A percentile compares a stretch with the other conserved stretches of the same genome.
Evolutionary conservation across 2,113 vertebrate species (phyloP).

Genomic region (Delphinus delphis): DNA sequence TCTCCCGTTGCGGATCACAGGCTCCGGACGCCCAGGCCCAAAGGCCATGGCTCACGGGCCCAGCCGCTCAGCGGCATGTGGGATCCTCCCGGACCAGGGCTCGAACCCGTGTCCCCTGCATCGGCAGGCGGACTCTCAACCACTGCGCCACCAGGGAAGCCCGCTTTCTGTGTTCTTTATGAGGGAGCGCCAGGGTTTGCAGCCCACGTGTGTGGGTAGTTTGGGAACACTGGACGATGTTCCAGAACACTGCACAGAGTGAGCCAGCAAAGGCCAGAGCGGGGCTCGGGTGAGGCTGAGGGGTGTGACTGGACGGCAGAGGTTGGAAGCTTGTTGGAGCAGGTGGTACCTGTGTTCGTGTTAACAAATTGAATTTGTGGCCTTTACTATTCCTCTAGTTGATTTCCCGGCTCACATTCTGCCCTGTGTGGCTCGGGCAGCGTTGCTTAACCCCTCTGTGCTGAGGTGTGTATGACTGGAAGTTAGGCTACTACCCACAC

Average conservation of each 20-base stretch:
- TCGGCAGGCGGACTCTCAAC: too few species aligned
- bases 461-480: neutral
- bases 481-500: neutral
- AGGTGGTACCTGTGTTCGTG: neutral
- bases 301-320: accelerated
- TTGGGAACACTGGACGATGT: accelerated
- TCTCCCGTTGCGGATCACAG: too few species aligned
- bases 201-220: accelerated
- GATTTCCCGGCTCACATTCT: neutral
- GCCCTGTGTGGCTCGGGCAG: neutral
- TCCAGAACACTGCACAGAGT: accelerated
- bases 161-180: neutral
- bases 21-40: too few species aligned
- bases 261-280: neutral
- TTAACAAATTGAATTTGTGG: accelerated
- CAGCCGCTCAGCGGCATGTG: too few species aligned
- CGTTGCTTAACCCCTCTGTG: neutral
- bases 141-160: too few species aligned
- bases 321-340: neutral
- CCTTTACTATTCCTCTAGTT: too few species aligned
- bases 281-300: neutral
- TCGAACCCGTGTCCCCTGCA: too few species aligned
- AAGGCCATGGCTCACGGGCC: too few species aligned
- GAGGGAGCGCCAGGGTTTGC: neutral
- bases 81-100: too few species aligned